Conservation (phyloP, 1,140 invertebrate species). For the Leptinotarsa defecta region DNA sequence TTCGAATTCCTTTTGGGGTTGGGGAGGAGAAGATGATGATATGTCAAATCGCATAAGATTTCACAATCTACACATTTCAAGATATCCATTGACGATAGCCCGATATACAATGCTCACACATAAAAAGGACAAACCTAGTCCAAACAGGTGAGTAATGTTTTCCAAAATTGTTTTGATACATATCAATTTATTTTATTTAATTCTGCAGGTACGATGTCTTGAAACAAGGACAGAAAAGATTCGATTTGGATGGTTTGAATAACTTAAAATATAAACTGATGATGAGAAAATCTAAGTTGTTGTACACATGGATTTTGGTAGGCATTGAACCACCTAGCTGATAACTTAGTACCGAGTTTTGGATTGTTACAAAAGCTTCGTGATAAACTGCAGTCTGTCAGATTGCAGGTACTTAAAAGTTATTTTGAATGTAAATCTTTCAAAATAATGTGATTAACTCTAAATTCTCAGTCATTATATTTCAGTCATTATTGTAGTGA, state of each 20-base stretch:
- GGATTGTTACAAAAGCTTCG: too few relatives aligned
- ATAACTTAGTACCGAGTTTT: constrained; percentile 48
- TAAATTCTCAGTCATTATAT: background rate
- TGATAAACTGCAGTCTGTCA: background rate
- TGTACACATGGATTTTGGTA: constrained; percentile 79
- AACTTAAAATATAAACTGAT: constrained; percentile 82
- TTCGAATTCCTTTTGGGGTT: constrained; percentile 91
- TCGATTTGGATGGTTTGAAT: constrained; percentile 83
- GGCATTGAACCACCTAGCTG: constrained; percentile 65
- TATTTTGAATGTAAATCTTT: background rate
- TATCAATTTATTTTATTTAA: constrained; percentile 41
- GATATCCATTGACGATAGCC: constrained; percentile 85
- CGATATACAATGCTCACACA: constrained; percentile 91
- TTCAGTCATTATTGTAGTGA: background rate
- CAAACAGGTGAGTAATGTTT: constrained; percentile 69
- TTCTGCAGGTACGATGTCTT: constrained; percentile 80
- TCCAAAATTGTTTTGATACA: too few relatives aligned
- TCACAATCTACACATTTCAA: constrained; percentile 78
- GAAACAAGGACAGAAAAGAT: constrained; percentile 79
- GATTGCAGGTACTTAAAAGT: background rate
- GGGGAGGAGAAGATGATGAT: constrained; percentile 93
- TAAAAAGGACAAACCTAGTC: constrained; percentile 85
- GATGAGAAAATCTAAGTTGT: constrained; percentile 68
- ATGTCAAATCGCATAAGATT: constrained; percentile 84
- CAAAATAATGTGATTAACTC: background rate